These are phyloP conservation scores for Catotricha subobsoleta DNA, from an alignment of 2,888 invertebrate species.

Conservation along the genomic window DNA sequence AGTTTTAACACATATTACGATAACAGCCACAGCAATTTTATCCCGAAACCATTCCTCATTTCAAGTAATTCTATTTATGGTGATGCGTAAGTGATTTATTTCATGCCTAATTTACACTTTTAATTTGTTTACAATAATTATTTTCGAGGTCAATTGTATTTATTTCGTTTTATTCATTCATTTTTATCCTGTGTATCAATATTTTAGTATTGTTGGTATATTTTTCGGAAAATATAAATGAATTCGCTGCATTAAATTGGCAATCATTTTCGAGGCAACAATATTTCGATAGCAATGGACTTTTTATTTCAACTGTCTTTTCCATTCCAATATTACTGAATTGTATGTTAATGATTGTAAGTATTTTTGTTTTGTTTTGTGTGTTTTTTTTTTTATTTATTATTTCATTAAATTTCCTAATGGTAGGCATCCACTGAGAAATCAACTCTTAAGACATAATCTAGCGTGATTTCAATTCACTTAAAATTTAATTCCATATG, in stretches of 20 bases:
- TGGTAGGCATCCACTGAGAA: too few species aligned
- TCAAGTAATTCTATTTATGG: conserved; percentile 65
- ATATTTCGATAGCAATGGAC: conserved; percentile 84
- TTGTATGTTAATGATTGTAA: conserved; percentile 87
- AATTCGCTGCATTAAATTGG: conserved; percentile 77
- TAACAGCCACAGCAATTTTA: conserved; percentile 59
- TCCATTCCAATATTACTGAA: conserved; percentile 84
- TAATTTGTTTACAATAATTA: neutral
- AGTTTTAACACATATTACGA: conserved; percentile 53
- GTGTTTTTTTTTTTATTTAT: neutral
- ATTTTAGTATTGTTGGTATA: conserved; percentile 76
- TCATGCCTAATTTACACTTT: neutral
- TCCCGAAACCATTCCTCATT: conserved; percentile 75
- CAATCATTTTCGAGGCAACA: conserved; percentile 74
- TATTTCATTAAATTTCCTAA: neutral
- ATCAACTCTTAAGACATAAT: too few species aligned
- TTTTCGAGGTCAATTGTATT: neutral
- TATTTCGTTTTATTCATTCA: too few species aligned
- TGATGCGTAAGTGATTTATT: conserved; percentile 46
- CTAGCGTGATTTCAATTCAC: too few species aligned
- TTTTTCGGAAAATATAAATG: conserved; percentile 79
- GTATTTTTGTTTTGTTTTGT: conserved; percentile 24
- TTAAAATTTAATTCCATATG: too few species aligned
- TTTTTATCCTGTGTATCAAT: too few species aligned
- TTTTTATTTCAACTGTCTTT: conserved; percentile 85